Evolutionary conservation across 2,888 invertebrate genomes (phyloP).

Genomic region (Boloria euphrosyne): DNA sequence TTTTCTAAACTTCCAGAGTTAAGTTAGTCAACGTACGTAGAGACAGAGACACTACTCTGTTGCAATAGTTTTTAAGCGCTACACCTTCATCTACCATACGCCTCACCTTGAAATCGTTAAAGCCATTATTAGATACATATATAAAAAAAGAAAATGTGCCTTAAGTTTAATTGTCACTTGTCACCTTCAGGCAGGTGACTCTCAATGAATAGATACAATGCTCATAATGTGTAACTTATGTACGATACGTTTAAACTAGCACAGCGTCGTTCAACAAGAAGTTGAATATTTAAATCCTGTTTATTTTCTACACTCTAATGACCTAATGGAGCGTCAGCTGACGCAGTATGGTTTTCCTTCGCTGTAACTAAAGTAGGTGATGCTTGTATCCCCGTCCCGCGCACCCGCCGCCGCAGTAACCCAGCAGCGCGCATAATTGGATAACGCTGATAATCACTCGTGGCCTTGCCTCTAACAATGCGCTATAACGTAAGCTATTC

Average conservation of each 20-base stretch:
- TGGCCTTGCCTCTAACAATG: conserved; percentile 64
- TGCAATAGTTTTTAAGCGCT: too few relatives aligned
- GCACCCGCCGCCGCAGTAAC: conserved; percentile 56
- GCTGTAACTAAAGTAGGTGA: conserved; percentile 19
- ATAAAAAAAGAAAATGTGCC: too few relatives aligned
- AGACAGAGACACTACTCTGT: too few relatives aligned
- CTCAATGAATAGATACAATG: too few relatives aligned
- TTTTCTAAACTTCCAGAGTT: too few relatives aligned
- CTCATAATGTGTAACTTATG: too few relatives aligned
- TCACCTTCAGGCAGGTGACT: too few relatives aligned
- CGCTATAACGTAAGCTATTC: conserved; percentile 42
- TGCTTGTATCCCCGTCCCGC: conserved; percentile 31
- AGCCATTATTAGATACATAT: too few relatives aligned
- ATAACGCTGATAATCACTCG: conserved; percentile 69
- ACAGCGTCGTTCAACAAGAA: conserved; percentile 8
- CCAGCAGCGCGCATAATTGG: conserved; percentile 69
- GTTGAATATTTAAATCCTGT: conserved; percentile 19
- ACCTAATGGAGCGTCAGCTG: conserved; percentile 15
- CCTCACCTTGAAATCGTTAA: too few relatives aligned
- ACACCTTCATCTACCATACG: too few relatives aligned
- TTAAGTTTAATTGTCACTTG: too few relatives aligned
- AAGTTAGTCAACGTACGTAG: too few relatives aligned
- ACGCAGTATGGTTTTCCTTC: conserved; percentile 13
- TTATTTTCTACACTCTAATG: conserved; percentile 10
- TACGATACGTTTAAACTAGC: neutral